A percentile compares a stretch with the other conserved stretches of the same genome.
phyloP scores from a whole-genome alignment of 2,797 vertebrate genomes.

The Aeoliscus strigatus region DNA sequence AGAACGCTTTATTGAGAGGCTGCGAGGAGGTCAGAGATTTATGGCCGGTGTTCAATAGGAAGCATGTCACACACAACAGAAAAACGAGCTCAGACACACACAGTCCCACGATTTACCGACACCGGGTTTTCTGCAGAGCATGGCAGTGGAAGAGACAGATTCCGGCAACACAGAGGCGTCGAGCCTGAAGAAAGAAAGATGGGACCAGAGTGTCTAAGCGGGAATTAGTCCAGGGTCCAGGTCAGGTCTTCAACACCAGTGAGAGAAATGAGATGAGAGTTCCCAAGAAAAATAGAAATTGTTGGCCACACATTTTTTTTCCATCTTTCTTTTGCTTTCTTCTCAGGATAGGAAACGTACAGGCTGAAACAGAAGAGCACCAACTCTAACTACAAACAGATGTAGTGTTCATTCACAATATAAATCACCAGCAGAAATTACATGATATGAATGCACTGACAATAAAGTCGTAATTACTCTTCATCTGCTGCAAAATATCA shows the following conservation, averaged over 20 bases:
- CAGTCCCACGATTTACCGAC: slow-evolving; percentile 23
- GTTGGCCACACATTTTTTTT: slow-evolving; percentile 42
- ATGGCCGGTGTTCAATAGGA: slow-evolving; percentile 47
- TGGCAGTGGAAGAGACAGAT: slow-evolving; percentile 14
- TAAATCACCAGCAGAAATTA: slow-evolving; percentile 25
- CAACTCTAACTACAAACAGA: slow-evolving; percentile 42
- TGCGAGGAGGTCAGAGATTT: slow-evolving; percentile 60
- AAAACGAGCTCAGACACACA: slow-evolving; percentile 9
- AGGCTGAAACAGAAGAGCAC: slow-evolving; percentile 19
- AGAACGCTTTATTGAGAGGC: slow-evolving; percentile 52
- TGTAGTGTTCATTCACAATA: slow-evolving; percentile 36
- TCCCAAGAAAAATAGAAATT: slow-evolving; percentile 48
- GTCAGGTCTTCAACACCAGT: slow-evolving; percentile 25
- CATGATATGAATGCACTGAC: slow-evolving; percentile 19
- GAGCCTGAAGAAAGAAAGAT: slow-evolving; percentile 13
- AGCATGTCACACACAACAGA: slow-evolving; percentile 25
- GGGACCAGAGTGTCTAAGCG: slow-evolving; percentile 12
- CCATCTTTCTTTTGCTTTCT: slow-evolving; percentile 30
- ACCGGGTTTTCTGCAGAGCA: slow-evolving; percentile 10
- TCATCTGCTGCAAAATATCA: slow-evolving; percentile 14
- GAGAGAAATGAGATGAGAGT: slow-evolving; percentile 29
- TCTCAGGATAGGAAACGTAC: slow-evolving; percentile 19
- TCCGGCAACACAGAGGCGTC: slow-evolving; percentile 4
- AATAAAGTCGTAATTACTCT: slow-evolving; percentile 25
- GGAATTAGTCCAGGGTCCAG: slow-evolving; percentile 25